Base-by-base conservation (phyloP, 2,113 vertebrate species). In the Syngnathus scovelli region DNA sequence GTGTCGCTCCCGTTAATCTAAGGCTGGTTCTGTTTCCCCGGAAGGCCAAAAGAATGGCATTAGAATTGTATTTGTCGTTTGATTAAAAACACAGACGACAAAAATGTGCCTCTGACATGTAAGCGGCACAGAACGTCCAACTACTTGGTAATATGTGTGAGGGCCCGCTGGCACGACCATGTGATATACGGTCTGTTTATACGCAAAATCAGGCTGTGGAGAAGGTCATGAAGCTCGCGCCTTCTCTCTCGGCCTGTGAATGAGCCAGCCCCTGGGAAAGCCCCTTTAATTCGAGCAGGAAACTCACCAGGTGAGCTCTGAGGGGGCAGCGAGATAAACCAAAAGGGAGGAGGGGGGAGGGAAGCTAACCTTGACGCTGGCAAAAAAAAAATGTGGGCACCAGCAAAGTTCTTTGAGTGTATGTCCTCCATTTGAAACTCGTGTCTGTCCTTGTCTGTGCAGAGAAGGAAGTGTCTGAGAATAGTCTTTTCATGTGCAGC, bases 131-230 rank as follows among this genome's bases (percentile, higher is more conserved):
- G 27, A 33, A 33, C 3, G 27, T 33, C 27, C 27, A 23, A n/a
- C 8, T 1, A 52, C 33, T 56, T 37, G 33, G 13, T n/a, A 6
- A 58, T 41, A 63, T 16, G 23, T 23, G 23, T 41, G 75, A 48
- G 33, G 49, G 67, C 44, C 70, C 49, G 72, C 75, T 70, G 59
- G 55, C 67, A 82, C 63, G 78, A 69, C 72, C 77, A 68, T 72
- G 76, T 83, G 86, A 86, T 89, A 89, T 84, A 89, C 84, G 85
- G 69, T 74, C 78, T 79, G 78, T 79, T 86, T 88, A 86, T 88
- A n/a, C n/a, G n/a, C n/a, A n/a, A n/a, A n/a, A n/a, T 1, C 84
- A 88, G 82, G 43, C 75, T 55, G 55, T 83, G 61, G 78, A 83
- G 86, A 86, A 86, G 79, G 80, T 83, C 83, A 88, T 89, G 88